phyloP scores from a whole-genome alignment of 2,797 vertebrate genomes.

The Tarsius wallacei region DNA sequence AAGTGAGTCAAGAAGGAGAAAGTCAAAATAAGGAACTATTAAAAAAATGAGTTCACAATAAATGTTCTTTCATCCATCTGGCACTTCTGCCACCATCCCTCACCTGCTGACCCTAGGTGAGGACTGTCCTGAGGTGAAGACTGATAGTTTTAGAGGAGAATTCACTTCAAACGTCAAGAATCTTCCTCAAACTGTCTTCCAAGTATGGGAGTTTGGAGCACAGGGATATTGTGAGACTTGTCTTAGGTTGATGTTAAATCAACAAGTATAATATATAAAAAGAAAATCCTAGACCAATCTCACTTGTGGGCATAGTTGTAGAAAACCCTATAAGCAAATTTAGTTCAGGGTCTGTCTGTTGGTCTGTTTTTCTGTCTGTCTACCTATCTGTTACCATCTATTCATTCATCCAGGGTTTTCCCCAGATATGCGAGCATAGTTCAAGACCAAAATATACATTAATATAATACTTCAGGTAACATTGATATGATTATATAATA shows the following conservation, averaged over 20 bases:
- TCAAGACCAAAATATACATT: not conserved
- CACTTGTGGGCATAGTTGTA: not conserved
- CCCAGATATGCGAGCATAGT: no score
- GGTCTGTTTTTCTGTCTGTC: not conserved
- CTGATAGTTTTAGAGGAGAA: not conserved
- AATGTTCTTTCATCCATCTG: not conserved
- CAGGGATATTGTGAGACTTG: not conserved
- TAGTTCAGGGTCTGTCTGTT: not conserved
- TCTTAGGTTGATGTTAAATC: not conserved
- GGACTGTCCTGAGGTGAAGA: not conserved
- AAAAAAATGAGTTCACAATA: not conserved
- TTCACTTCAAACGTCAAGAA: not conserved
- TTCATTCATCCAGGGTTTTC: not conserved
- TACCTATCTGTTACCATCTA: not conserved
- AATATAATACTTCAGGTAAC: not conserved
- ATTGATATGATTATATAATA: not conserved
- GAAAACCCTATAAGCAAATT: not conserved
- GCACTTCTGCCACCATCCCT: not conserved
- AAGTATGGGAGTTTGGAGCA: not conserved
- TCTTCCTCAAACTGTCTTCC: not conserved
- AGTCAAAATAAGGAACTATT: not conserved
- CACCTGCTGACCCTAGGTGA: not conserved
- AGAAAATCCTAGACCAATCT: not conserved
- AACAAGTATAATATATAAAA: not conserved
- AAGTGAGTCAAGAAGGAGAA: conserved; percentile 13